A percentile compares a stretch with the other conserved stretches of the same genome.
These are phyloP conservation scores for Trididemnum clinides DNA, from an alignment of 23 tunicate species.

Conservation along the genomic window DNA sequence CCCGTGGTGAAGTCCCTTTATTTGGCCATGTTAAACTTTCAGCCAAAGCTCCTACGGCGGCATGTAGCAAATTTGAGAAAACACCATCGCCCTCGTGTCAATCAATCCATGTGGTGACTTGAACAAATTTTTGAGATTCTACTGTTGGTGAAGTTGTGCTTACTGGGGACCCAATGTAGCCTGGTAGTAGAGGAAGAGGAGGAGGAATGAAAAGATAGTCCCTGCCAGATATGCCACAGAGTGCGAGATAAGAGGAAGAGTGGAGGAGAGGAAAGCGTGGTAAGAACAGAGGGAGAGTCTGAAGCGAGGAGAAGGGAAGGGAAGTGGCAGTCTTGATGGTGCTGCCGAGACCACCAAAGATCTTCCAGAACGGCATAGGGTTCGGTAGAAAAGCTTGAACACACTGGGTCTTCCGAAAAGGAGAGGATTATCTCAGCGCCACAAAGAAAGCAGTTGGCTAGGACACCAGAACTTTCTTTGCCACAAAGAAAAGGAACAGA, in stretches of 20 bases:
- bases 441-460: too few relatives aligned
- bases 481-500: too few relatives aligned
- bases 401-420: too few relatives aligned
- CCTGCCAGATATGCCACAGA: neutral
- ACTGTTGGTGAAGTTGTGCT: neutral
- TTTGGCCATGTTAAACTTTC: neutral
- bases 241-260: neutral
- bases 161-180: neutral
- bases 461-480: too few relatives aligned
- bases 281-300: too few relatives aligned
- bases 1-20: neutral
- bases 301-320: too few relatives aligned
- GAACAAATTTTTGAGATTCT: neutral
- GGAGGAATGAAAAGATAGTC: slow-evolving; percentile 1
- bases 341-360: too few relatives aligned
- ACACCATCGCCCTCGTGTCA: neutral
- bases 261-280: too few relatives aligned
- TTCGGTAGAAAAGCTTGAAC: too few relatives aligned
- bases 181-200: neutral
- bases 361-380: too few relatives aligned
- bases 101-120: neutral
- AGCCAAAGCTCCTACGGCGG: neutral
- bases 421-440: too few relatives aligned
- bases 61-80: neutral
- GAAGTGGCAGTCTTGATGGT: too few relatives aligned